Evolutionary conservation across 1,140 invertebrate species (phyloP).

Genomic region (Agraylea sexmaculata): DNA sequence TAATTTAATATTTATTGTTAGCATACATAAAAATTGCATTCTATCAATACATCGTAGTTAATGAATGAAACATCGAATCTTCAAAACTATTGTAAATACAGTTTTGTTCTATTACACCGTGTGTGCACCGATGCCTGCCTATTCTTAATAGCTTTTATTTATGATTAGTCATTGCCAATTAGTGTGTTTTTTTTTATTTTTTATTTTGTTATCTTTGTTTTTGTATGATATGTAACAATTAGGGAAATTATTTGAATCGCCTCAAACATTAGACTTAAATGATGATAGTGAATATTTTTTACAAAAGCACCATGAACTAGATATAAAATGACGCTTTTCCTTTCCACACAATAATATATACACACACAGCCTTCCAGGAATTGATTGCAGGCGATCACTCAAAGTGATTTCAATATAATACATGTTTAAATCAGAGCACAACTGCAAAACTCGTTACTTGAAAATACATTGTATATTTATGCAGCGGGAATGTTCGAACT

Average conservation of each 20-base stretch:
- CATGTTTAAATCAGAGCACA: too few relatives aligned
- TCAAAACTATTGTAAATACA: too few relatives aligned
- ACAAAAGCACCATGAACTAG: neutral
- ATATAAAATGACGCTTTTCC: neutral
- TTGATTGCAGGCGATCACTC: too few relatives aligned
- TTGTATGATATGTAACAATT: conserved; percentile 8
- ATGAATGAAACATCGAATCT: too few relatives aligned
- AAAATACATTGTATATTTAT: too few relatives aligned
- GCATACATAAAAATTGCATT: too few relatives aligned
- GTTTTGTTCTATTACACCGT: too few relatives aligned
- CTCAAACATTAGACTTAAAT: neutral
- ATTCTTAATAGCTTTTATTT: neutral
- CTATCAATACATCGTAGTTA: too few relatives aligned
- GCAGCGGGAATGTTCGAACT: too few relatives aligned
- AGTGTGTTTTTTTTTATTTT: conserved; percentile 6
- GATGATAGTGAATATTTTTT: conserved; percentile 1
- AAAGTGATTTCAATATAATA: too few relatives aligned
- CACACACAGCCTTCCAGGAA: neutral
- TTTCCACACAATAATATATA: neutral
- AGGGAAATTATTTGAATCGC: conserved; percentile 2
- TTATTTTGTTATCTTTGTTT: conserved; percentile 6
- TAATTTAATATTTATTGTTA: too few relatives aligned
- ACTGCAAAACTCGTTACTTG: too few relatives aligned
- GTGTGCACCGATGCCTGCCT: neutral
- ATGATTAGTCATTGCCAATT: conserved; percentile 3